Percentiles rank a stretch among this genome's conserved stretches.
Conservation (phyloP, 1,140 invertebrate genomes). For the Hyposmocoma kahamanoa region DNA sequence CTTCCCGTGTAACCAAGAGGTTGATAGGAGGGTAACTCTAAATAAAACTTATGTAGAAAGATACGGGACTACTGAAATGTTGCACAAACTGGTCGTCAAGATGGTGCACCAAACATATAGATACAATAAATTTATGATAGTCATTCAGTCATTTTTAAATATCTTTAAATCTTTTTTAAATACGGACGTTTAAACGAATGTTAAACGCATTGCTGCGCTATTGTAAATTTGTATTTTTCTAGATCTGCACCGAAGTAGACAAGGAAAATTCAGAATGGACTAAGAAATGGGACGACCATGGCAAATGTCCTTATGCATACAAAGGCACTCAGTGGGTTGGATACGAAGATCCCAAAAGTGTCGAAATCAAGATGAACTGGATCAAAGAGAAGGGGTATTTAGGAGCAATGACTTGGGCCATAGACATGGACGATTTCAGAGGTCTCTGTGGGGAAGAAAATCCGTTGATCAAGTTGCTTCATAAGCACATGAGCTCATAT, state of each 20-base stretch:
- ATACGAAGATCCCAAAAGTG: slow-evolving; percentile 87
- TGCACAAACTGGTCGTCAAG: too few species aligned
- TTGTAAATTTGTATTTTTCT: too few species aligned
- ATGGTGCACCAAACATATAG: too few species aligned
- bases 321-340: slow-evolving; percentile 94
- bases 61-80: too few species aligned
- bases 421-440: slow-evolving; percentile 90
- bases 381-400: slow-evolving; percentile 87
- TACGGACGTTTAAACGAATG: too few species aligned
- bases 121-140: too few species aligned
- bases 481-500: slow-evolving; percentile 84
- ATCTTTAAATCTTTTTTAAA: too few species aligned
- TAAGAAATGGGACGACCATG: slow-evolving; percentile 86
- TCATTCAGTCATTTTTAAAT: too few species aligned
- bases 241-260: slow-evolving; percentile 86
- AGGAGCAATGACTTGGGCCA: slow-evolving; percentile 92
- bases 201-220: too few species aligned
- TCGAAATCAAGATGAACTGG: slow-evolving; percentile 91
- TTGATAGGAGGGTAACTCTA: too few species aligned
- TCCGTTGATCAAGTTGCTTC: slow-evolving; percentile 80
- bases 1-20: too few species aligned
- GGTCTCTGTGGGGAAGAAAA: slow-evolving; percentile 85
- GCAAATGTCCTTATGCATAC: slow-evolving; percentile 89
- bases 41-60: too few species aligned
- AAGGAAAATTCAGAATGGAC: slow-evolving; percentile 83